Percentiles rank a stretch among this genome's conserved stretches.
phyloP scores from a whole-genome alignment of 2,888 invertebrate genomes.

The Drosophila hamatofila region DNA sequence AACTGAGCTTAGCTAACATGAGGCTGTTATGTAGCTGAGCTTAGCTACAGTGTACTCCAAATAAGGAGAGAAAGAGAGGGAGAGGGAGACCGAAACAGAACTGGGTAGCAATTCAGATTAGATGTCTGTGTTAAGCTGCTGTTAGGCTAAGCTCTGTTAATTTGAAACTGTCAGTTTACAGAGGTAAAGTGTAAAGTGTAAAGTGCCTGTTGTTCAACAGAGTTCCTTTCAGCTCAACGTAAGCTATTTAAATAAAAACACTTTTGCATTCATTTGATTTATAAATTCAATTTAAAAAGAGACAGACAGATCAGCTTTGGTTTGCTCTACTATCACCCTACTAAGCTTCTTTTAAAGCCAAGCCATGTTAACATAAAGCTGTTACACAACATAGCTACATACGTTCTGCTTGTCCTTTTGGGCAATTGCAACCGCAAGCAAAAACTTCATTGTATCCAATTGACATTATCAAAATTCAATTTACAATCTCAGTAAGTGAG shows the following conservation, averaged over 20 bases:
- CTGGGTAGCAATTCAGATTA: no score
- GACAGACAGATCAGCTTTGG: background rate
- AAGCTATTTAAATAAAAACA: background rate
- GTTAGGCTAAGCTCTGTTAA: no score
- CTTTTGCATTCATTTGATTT: background rate
- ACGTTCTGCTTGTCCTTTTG: background rate
- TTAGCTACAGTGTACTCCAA: no score
- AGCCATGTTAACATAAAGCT: conserved; percentile 9
- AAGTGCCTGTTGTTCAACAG: no score
- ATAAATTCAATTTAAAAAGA: background rate
- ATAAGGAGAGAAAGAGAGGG: no score
- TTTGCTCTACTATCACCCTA: background rate
- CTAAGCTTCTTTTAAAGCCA: background rate
- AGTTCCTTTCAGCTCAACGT: no score
- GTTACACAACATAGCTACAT: conserved; percentile 1
- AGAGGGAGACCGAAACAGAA: no score
- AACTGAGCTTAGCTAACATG: background rate
- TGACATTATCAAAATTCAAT: conserved; percentile 81
- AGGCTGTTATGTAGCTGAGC: background rate
- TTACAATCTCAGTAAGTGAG: conserved; percentile 61
- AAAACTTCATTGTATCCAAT: conserved; percentile 65
- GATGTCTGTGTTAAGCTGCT: no score
- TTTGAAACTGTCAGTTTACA: no score
- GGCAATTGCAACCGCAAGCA: conserved; percentile 51
- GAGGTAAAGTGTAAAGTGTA: no score